Conservation (phyloP, 2,797 vertebrate species). For the Myioborus melanocephalus region DNA sequence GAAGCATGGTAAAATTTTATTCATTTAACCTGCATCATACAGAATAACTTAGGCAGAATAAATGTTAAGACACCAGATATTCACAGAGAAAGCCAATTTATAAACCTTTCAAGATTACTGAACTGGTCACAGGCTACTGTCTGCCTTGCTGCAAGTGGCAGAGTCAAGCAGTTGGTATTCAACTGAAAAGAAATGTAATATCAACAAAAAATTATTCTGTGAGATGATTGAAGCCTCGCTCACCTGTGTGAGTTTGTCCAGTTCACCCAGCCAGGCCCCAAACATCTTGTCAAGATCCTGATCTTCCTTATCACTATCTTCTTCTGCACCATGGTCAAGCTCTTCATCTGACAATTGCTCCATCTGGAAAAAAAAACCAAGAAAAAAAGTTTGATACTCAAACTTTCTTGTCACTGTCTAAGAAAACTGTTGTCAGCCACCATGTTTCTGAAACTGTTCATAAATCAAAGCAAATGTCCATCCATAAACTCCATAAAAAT, state of each 20-base stretch:
- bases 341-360: slow-evolving; percentile 97
- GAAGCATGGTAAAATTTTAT: not conserved
- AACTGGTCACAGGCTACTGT: not conserved
- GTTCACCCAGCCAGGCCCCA: slow-evolving; percentile 95
- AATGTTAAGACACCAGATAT: not conserved
- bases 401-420: not conserved
- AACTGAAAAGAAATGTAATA: not conserved
- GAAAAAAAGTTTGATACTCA: not conserved
- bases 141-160: not conserved
- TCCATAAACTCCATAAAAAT: not conserved
- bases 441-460: not conserved
- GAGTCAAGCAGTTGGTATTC: not conserved
- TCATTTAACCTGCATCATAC: not conserved
- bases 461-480: not conserved
- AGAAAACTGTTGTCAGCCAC: not conserved
- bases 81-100: not conserved
- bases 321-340: slow-evolving; percentile 92
- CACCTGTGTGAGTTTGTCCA: slow-evolving; percentile 97
- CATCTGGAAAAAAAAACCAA: slow-evolving; percentile 79
- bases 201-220: not conserved
- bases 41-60: not conserved
- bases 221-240: not conserved
- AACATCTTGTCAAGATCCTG: slow-evolving; percentile 99
- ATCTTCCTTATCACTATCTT: slow-evolving; percentile 98
- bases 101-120: not conserved